phyloP scores from a whole-genome alignment of 2,113 vertebrate genomes.

The Pseudolaguvia tuberculata region DNA sequence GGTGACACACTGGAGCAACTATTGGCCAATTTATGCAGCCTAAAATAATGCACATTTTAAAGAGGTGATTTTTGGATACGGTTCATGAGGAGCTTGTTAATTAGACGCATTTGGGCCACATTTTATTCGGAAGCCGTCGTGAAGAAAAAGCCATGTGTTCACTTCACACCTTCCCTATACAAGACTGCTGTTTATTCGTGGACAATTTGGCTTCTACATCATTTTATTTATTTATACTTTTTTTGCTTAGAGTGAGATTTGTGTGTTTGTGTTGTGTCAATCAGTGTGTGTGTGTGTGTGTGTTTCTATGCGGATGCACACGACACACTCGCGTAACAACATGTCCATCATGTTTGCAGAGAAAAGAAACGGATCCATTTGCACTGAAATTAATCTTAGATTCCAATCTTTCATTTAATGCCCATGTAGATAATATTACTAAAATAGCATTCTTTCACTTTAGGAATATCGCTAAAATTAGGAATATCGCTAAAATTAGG shows the following conservation, averaged over 20 bases:
- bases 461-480: no score
- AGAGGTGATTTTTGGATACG: constrained; percentile 52
- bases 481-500: no score
- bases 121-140: constrained; percentile 33
- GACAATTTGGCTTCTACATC: constrained; percentile 43
- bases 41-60: constrained; percentile 57
- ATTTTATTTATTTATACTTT: no score
- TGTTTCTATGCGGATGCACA: constrained; percentile 30
- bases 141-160: constrained; percentile 49
- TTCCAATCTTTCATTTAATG: no score
- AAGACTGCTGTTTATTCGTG: constrained; percentile 44
- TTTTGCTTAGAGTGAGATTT: constrained; percentile 49
- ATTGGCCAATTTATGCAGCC: constrained; percentile 46
- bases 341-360: constrained; percentile 63
- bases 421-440: no score
- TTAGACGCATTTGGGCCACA: constrained; percentile 49
- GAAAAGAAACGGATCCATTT: constrained; percentile 51
- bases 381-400: constrained; percentile 46
- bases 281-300: constrained; percentile 33
- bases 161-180: constrained; percentile 31
- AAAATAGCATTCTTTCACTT: no score
- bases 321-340: constrained; percentile 45
- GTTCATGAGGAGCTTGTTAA: constrained; percentile 47
- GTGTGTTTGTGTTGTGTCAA: constrained; percentile 52
- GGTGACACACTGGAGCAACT: constrained; percentile 35